These are phyloP conservation scores for Nasonia giraulti DNA, from an alignment of 1,140 invertebrate genomes.

Conservation along the genomic window DNA sequence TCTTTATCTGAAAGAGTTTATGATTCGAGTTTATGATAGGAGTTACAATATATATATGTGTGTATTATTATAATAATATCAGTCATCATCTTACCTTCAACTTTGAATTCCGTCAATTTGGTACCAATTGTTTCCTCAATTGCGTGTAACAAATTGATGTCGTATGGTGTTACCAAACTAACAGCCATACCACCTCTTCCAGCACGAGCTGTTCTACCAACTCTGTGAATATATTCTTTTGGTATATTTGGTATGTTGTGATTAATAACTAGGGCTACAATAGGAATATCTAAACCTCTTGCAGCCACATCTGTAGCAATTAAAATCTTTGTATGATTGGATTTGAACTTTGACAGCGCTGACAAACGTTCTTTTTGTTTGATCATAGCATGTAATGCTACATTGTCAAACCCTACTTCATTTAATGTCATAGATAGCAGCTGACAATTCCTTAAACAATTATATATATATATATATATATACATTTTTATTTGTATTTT, in stretches of 20 bases:
- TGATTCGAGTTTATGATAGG: slow-evolving; percentile 26
- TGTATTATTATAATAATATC: neutral
- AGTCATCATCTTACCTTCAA: slow-evolving; percentile 80
- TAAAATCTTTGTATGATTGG: slow-evolving; percentile 88
- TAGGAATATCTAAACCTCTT: slow-evolving; percentile 91
- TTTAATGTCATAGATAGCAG: slow-evolving; percentile 89
- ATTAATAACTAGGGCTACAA: slow-evolving; percentile 95
- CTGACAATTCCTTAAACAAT: slow-evolving; percentile 83
- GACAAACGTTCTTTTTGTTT: slow-evolving; percentile 86
- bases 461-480: neutral
- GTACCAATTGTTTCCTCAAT: slow-evolving; percentile 91
- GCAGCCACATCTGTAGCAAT: slow-evolving; percentile 98
- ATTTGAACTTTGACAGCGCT: slow-evolving; percentile 89
- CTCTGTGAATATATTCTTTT: slow-evolving; percentile 97
- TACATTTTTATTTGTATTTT: slow-evolving; percentile 19
- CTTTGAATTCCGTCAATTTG: slow-evolving; percentile 89
- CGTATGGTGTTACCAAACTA: slow-evolving; percentile 93
- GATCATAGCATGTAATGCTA: slow-evolving; percentile 90
- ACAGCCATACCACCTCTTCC: slow-evolving; percentile 90
- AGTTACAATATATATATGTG: slow-evolving; percentile 7
- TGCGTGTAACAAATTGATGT: slow-evolving; percentile 89
- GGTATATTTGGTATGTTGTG: slow-evolving; percentile 91
- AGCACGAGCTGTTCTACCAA: slow-evolving; percentile 96
- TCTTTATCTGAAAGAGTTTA: slow-evolving; percentile 80
- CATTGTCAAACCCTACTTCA: slow-evolving; percentile 90